A percentile compares a stretch with the other conserved stretches of the same genome.
Conservation (phyloP, 2,113 vertebrate species). For the Corythornis vintsioides region DNA sequence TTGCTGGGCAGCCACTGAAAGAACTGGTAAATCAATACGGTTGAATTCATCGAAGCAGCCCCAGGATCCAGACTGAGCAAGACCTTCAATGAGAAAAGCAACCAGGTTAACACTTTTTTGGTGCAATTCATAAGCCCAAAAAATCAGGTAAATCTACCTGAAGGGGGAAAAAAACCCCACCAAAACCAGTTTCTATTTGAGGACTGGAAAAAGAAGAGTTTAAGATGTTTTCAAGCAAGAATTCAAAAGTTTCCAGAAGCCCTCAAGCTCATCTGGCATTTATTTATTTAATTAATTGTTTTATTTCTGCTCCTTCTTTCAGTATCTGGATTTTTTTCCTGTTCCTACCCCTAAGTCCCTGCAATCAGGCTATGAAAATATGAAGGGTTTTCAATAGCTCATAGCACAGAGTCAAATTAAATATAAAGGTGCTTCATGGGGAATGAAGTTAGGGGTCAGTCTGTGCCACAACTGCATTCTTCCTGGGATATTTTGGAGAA, state of each 20-base stretch:
- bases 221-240: background rate
- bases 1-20: slow-evolving; percentile 97
- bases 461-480: background rate
- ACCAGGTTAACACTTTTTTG: background rate
- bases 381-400: background rate
- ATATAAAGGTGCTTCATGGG: background rate
- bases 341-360: background rate
- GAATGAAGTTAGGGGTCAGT: background rate
- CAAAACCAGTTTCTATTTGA: background rate
- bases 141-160: background rate
- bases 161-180: background rate
- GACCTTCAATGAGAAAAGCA: slow-evolving; percentile 77
- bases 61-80: slow-evolving; percentile 98
- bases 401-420: background rate
- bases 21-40: slow-evolving; percentile 92
- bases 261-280: background rate
- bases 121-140: background rate
- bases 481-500: background rate
- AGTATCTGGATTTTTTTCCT: background rate
- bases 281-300: background rate
- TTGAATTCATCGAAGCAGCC: slow-evolving; percentile 99
- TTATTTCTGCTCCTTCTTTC: background rate
- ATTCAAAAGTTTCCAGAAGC: background rate
- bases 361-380: background rate
- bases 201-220: background rate